Evolutionary conservation across 2,797 vertebrate species (phyloP).

Genomic region (Nyctalus aviator): DNA sequence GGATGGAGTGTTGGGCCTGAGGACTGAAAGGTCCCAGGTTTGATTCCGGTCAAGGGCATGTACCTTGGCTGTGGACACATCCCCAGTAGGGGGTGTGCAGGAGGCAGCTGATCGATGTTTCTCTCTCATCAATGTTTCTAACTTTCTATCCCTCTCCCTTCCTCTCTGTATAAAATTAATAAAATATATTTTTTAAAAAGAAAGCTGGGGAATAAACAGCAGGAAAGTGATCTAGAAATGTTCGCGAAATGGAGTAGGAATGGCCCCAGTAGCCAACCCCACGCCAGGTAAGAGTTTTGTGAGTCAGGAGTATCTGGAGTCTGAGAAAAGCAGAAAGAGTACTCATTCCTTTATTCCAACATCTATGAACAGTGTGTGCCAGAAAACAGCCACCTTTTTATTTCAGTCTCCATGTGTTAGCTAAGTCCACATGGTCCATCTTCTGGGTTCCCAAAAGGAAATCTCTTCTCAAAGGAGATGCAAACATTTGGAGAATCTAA

Average conservation of each 20-base stretch:
- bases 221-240: neutral
- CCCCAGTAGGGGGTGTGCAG: too few relatives aligned
- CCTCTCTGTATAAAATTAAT: too few relatives aligned
- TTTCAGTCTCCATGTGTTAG: neutral
- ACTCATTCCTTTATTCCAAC: neutral
- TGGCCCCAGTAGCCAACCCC: neutral
- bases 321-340: neutral
- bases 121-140: too few relatives aligned
- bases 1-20: too few relatives aligned
- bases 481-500: neutral
- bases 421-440: neutral
- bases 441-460: neutral
- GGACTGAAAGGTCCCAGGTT: too few relatives aligned
- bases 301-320: neutral
- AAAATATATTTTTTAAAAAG: neutral
- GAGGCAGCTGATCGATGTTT: too few relatives aligned
- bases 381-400: neutral
- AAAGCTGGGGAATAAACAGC: neutral
- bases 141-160: too few relatives aligned
- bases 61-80: too few relatives aligned
- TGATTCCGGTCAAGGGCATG: too few relatives aligned
- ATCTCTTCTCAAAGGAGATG: neutral
- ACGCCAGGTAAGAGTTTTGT: neutral
- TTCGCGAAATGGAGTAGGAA: neutral
- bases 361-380: neutral